Evolutionary conservation across 2,888 invertebrate species (phyloP).

Genomic region (Dryobotodes eremita): DNA sequence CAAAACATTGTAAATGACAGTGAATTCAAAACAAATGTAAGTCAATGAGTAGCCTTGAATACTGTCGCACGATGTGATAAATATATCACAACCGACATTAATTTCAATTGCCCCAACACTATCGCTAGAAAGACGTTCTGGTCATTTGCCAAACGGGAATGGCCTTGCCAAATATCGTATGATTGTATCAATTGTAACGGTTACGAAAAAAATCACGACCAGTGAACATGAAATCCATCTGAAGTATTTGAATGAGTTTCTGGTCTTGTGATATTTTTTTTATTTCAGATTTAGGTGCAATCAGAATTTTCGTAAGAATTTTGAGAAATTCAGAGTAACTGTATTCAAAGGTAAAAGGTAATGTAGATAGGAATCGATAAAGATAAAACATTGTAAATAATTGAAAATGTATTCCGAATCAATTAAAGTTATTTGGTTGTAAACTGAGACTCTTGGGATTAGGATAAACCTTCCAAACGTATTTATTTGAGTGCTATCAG

Average conservation of each 20-base stretch:
- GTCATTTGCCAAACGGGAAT: slow-evolving; percentile 64
- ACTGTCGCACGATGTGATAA: slow-evolving; percentile 34
- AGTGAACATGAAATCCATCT: slow-evolving; percentile 16
- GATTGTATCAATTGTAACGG: slow-evolving; percentile 51
- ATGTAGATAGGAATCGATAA: background rate
- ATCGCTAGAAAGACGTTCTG: slow-evolving; percentile 60
- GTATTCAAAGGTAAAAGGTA: background rate
- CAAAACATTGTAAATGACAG: background rate
- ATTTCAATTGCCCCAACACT: slow-evolving; percentile 56
- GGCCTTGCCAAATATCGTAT: slow-evolving; percentile 55
- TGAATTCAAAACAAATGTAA: slow-evolving; percentile 28
- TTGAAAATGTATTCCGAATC: background rate
- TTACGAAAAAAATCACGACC: slow-evolving; percentile 9
- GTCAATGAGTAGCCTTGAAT: slow-evolving; percentile 25
- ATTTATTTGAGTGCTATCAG: slow-evolving; percentile 9
- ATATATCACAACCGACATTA: slow-evolving; percentile 49
- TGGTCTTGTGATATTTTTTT: background rate
- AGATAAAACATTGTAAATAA: background rate
- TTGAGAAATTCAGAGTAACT: background rate
- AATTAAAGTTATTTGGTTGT: background rate
- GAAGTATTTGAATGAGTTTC: slow-evolving; percentile 7
- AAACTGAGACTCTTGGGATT: background rate
- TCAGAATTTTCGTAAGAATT: background rate
- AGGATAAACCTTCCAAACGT: background rate
- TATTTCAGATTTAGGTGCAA: background rate